Evolutionary conservation across 2,797 vertebrate species (phyloP).

Genomic region (Heterohyrax brucei): DNA sequence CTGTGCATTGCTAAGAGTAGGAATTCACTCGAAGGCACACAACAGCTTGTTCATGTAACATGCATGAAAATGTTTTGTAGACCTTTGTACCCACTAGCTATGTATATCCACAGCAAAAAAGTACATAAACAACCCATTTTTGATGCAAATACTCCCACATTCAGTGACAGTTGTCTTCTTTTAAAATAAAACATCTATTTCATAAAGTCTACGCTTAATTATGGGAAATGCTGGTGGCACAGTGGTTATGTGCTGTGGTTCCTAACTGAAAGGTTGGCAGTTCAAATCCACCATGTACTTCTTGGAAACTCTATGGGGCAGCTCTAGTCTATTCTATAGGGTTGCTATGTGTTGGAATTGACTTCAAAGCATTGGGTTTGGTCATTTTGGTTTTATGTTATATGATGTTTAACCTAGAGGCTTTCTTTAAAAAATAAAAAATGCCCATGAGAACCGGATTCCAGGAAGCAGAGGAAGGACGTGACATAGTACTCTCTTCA

Average conservation of each 20-base stretch:
- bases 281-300: too few relatives aligned
- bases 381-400: too few relatives aligned
- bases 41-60: not conserved
- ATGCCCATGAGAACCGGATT: constrained; percentile 13
- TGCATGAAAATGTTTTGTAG: not conserved
- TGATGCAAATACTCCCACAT: not conserved
- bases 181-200: constrained; percentile 20
- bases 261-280: too few relatives aligned
- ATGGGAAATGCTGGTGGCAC: not conserved
- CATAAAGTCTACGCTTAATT: not conserved
- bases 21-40: too few relatives aligned
- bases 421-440: constrained; percentile 41
- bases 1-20: too few relatives aligned
- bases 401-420: not conserved
- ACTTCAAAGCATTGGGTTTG: too few relatives aligned
- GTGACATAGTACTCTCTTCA: constrained; percentile 3
- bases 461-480: not conserved
- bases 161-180: not conserved
- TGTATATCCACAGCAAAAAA: not conserved
- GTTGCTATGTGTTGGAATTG: too few relatives aligned
- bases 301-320: too few relatives aligned
- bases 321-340: too few relatives aligned
- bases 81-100: not conserved
- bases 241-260: too few relatives aligned
- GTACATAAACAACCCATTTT: not conserved